phyloP scores from a whole-genome alignment of 2,888 invertebrate species.

The Lordiphosa fenestrarum region DNA sequence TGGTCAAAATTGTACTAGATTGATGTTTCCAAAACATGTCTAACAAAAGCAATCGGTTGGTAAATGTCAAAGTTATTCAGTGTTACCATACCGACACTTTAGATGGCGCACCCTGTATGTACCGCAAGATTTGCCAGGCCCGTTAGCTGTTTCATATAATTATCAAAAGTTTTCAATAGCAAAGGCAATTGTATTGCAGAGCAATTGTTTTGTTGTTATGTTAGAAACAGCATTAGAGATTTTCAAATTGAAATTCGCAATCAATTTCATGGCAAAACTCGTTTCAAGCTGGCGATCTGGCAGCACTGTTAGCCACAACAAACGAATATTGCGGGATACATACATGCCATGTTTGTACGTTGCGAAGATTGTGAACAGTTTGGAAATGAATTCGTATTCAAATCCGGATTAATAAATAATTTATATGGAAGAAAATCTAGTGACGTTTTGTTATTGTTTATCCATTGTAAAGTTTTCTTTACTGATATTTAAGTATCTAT shows the following conservation, averaged over 20 bases:
- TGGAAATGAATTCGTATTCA: not conserved
- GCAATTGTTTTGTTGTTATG: constrained; percentile 6
- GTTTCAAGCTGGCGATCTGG: constrained; percentile 3
- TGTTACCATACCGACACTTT: no score
- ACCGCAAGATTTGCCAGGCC: no score
- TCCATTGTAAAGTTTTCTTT: no score
- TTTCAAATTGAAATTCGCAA: constrained; percentile 2
- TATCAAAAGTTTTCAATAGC: constrained; percentile 4
- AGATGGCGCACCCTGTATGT: no score
- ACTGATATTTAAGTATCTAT: no score
- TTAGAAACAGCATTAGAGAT: not conserved
- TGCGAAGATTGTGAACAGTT: not conserved
- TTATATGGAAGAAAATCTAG: no score
- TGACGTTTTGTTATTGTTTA: no score
- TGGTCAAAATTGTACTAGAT: no score
- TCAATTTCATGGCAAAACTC: constrained; percentile 7
- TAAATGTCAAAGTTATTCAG: no score
- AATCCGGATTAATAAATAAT: no score
- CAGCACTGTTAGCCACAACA: constrained; percentile 1
- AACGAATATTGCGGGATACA: not conserved
- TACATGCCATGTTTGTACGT: constrained; percentile 2
- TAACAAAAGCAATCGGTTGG: no score
- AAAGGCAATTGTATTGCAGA: not conserved
- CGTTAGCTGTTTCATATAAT: constrained; percentile 1
- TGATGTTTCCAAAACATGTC: no score